Conservation (phyloP, 2,888 invertebrate genomes). For the Leptopilina drosophilae region DNA sequence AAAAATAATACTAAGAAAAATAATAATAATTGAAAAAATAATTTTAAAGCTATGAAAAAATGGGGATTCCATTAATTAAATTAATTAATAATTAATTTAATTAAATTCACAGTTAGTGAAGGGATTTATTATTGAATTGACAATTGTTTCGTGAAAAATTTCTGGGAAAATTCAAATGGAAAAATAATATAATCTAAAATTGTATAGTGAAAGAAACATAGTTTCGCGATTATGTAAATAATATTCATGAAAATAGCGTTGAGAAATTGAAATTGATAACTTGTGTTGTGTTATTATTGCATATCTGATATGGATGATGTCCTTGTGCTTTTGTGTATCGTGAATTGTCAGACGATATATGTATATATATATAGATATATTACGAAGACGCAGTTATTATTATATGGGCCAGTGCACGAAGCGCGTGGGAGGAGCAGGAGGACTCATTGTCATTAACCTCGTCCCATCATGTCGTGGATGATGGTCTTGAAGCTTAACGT, state of each 20-base stretch:
- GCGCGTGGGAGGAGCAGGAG: constrained; percentile 60
- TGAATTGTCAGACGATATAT: constrained; percentile 41
- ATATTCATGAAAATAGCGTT: not conserved
- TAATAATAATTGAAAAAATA: too few relatives aligned
- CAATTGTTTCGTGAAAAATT: too few relatives aligned
- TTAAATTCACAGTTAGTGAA: too few relatives aligned
- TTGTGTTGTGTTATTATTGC: not conserved
- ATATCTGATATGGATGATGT: constrained; percentile 46
- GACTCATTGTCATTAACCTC: constrained; percentile 65
- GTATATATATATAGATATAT: constrained; percentile 4
- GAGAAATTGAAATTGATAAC: constrained; percentile 33
- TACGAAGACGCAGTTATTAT: constrained; percentile 55
- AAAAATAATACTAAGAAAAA: too few relatives aligned
- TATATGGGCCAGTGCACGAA: constrained; percentile 63
- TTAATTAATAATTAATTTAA: too few relatives aligned
- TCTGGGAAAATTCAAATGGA: too few relatives aligned
- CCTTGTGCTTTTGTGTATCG: constrained; percentile 47
- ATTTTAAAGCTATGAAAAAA: too few relatives aligned
- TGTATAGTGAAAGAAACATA: too few relatives aligned
- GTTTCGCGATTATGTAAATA: not conserved
- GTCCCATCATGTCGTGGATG: constrained; percentile 45
- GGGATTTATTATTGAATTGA: too few relatives aligned
- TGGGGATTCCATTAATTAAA: too few relatives aligned
- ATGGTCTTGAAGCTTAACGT: constrained; percentile 5
- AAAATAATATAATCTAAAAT: too few relatives aligned